phyloP scores from a whole-genome alignment of 2,797 vertebrate genomes.

The Ctenochaetus hawaiiensis region DNA sequence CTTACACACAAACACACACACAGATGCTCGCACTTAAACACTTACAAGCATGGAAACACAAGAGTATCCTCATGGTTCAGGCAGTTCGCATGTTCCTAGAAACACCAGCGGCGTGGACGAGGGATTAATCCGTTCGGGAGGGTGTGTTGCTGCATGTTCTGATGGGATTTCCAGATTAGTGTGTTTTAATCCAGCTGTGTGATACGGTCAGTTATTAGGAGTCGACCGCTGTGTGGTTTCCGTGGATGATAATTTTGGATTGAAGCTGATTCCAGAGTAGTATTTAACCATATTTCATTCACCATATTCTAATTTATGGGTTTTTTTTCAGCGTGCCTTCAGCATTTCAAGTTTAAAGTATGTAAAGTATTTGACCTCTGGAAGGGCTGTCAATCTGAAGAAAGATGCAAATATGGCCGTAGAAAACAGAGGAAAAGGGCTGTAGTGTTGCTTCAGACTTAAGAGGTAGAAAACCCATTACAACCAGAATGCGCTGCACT shows the following conservation, averaged over 20 bases:
- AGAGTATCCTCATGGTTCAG: conserved; percentile 38
- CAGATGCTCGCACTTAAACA: conserved; percentile 62
- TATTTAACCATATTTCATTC: neutral
- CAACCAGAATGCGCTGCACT: too few relatives aligned
- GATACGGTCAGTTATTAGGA: conserved; percentile 36
- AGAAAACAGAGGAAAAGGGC: too few relatives aligned
- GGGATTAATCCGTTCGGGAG: conserved; percentile 53
- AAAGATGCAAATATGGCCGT: too few relatives aligned
- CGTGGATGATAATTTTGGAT: conserved; percentile 1
- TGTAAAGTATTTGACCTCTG: too few relatives aligned
- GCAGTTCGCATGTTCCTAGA: conserved; percentile 36
- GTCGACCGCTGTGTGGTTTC: neutral
- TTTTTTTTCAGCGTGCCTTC: too few relatives aligned
- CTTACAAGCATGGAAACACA: conserved; percentile 69
- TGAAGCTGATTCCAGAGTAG: neutral
- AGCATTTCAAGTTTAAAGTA: too few relatives aligned
- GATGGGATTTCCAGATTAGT: conserved; percentile 63
- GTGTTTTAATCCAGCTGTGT: conserved; percentile 51
- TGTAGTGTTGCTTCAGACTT: too few relatives aligned
- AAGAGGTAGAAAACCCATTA: too few relatives aligned
- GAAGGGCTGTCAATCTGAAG: too few relatives aligned
- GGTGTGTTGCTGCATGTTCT: conserved; percentile 31
- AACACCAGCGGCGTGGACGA: conserved; percentile 30
- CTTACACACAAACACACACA: conserved; percentile 49
- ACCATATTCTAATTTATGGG: too few relatives aligned